Evolutionary conservation across 2,797 vertebrate genomes (phyloP), one percentile per base, ranked within the genome.

Genomic region (Columba guinea): DNA sequence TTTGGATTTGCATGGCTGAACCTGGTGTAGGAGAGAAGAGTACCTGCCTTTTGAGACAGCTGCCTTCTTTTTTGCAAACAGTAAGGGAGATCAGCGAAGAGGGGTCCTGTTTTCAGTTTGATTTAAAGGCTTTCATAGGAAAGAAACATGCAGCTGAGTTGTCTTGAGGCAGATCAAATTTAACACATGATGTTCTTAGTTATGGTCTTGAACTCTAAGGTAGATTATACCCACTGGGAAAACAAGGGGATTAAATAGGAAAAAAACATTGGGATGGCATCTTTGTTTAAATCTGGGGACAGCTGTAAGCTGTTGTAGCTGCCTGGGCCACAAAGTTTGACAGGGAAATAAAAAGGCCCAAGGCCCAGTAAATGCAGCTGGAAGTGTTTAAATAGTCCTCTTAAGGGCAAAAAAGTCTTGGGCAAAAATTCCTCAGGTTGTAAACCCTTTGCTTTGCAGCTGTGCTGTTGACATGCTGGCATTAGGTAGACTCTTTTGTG

Each of bases 401-500:
- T 63, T 67, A 8, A 55, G 51, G 39, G 22, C 53, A 34, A 55
- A 53, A 52, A 41, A 26, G 13, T 65, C 28, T n/a, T 39, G 48
- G 53, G 58, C 46, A 65, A 17, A 71, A 41, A 34, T 75, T 76
- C 62, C 41, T 78, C 7, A 44, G 52, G 27, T 30, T 86, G 39
- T 70, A 64, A 86, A 79, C 12, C 4, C 44, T 89, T 70, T 48
- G 55, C 70, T 80, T 68, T 78, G 34, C 28, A 35, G 64, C 48
- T 0, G 0, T 51, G 55, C 37, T 79, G 32, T 55, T 68, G 55
- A 30, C 8, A 2, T 2, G 3, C 41, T 87, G 58, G 52, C 30
- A 27, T 16, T 67, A 49, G n/a, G 19, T 21, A 30, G 78, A 19
- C 27, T 84, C 56, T 84, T 9, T 19, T 63, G 32, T 77, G 41